Conservation (phyloP, 2,113 vertebrate genomes). For the Mohoua ochrocephala region DNA sequence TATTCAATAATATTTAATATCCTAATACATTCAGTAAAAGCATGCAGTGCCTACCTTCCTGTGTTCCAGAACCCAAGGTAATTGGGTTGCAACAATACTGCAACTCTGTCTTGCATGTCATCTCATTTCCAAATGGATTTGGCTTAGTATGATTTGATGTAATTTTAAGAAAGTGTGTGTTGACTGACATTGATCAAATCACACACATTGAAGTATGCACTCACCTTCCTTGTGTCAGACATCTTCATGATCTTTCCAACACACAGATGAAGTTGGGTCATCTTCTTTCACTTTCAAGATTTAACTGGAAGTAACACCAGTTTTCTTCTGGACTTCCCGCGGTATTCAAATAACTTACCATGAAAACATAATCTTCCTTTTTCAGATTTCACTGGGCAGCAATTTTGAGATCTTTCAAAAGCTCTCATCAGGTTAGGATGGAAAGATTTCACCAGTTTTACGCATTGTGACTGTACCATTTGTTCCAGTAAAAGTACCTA, state of each 20-base stretch:
- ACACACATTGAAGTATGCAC: accelerated
- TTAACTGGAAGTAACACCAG: neutral
- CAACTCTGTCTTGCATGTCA: neutral
- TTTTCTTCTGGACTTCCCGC: neutral
- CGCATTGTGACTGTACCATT: neutral
- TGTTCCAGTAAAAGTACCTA: neutral
- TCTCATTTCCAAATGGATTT: neutral
- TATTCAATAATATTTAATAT: neutral
- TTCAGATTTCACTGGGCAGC: neutral
- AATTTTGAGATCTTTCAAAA: neutral
- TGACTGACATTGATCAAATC: neutral
- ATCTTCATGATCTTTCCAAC: neutral
- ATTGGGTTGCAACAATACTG: neutral
- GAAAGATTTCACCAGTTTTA: neutral
- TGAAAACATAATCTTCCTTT: neutral
- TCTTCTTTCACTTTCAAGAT: neutral
- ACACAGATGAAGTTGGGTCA: neutral
- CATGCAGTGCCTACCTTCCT: neutral
- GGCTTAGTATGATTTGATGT: neutral
- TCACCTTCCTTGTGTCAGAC: neutral
- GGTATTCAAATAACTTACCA: neutral
- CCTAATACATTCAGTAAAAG: neutral
- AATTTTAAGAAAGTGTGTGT: neutral
- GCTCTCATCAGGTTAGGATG: neutral
- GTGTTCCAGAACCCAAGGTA: neutral